A percentile compares a stretch with the other conserved stretches of the same genome.
These are phyloP conservation scores for Ceratitis capitata DNA, from an alignment of 1,140 invertebrate genomes.

Conservation along the genomic window DNA sequence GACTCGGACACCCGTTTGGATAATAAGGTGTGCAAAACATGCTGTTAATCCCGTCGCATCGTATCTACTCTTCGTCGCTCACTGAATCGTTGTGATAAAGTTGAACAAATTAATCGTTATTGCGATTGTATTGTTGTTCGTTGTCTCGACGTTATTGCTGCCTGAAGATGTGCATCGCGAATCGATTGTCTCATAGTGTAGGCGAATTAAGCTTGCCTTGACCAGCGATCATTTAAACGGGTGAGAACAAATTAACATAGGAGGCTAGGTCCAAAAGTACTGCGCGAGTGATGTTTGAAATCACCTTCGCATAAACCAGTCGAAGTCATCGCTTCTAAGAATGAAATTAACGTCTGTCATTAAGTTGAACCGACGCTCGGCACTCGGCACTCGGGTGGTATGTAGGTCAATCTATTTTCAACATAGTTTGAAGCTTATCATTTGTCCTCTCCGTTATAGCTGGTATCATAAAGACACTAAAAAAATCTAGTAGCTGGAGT, in stretches of 20 bases:
- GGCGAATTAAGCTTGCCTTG: constrained; percentile 30
- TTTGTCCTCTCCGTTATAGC: too few relatives aligned
- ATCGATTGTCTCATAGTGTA: background rate
- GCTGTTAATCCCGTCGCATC: constrained; percentile 42
- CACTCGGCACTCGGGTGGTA: too few relatives aligned
- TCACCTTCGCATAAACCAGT: too few relatives aligned
- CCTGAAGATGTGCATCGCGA: constrained; percentile 25
- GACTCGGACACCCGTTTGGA: constrained; percentile 53
- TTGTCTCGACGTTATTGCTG: background rate
- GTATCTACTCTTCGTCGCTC: background rate
- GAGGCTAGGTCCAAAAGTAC: too few relatives aligned
- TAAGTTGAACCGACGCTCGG: too few relatives aligned
- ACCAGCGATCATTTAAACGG: background rate
- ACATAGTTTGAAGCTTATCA: too few relatives aligned
- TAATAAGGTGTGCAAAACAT: constrained; percentile 62
- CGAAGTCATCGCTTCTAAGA: too few relatives aligned
- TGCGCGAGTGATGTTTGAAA: too few relatives aligned
- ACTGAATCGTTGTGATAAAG: constrained; percentile 20
- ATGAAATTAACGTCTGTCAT: too few relatives aligned
- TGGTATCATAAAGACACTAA: too few relatives aligned
- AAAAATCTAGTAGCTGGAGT: too few relatives aligned
- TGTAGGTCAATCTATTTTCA: too few relatives aligned
- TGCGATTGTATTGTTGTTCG: background rate
- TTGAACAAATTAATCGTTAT: constrained; percentile 28
- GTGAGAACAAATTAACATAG: background rate